phyloP scores from a whole-genome alignment of 2,113 vertebrate genomes.

The Microcebus griseorufus region DNA sequence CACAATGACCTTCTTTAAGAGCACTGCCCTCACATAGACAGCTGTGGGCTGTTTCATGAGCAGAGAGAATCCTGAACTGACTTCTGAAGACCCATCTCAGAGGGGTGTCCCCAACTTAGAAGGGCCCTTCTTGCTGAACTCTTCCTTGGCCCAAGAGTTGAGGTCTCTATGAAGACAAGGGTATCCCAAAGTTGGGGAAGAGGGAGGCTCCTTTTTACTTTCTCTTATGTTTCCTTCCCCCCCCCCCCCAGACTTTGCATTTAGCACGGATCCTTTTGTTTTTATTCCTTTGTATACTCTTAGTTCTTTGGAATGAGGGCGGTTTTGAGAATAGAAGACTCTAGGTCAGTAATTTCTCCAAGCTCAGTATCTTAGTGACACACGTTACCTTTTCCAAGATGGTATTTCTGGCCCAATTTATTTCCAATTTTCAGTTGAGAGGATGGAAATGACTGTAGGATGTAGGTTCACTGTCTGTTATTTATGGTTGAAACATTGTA shows the following conservation, averaged over 20 bases:
- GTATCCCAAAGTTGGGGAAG: background rate
- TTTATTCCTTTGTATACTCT: background rate
- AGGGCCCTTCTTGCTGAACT: background rate
- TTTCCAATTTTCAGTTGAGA: slow-evolving; percentile 40
- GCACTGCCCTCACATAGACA: background rate
- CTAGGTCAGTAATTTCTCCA: slow-evolving; percentile 17
- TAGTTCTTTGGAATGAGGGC: slow-evolving; percentile 1
- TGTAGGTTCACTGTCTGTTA: background rate
- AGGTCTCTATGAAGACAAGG: background rate
- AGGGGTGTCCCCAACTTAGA: background rate
- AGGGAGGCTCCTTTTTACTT: background rate
- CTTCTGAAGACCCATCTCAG: background rate
- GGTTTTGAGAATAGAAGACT: background rate
- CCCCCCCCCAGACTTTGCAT: background rate
- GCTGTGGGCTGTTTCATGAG: background rate
- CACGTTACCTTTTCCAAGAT: background rate
- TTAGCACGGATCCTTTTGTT: slow-evolving; percentile 7
- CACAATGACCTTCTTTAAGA: background rate
- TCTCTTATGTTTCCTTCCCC: background rate
- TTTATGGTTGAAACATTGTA: background rate
- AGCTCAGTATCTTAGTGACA: slow-evolving; percentile 1
- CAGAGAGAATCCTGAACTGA: background rate
- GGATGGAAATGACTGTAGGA: background rate
- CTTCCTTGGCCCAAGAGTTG: background rate
- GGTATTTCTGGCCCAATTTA: background rate